These are phyloP conservation scores for Cyanoramphus novaezelandiae DNA, from an alignment of 2,113 vertebrate species.

Conservation along the genomic window DNA sequence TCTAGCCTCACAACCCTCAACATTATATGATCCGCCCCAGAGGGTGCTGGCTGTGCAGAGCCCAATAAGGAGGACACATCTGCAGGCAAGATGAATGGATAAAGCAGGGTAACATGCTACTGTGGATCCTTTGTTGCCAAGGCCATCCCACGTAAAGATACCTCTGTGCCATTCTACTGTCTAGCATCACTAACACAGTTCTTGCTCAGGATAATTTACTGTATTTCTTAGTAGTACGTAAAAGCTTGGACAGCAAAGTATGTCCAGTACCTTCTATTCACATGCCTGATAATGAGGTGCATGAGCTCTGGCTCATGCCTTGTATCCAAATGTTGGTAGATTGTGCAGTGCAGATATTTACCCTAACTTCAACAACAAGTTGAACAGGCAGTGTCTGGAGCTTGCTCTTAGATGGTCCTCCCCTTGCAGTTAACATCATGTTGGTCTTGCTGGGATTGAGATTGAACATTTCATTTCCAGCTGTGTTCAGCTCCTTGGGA, in stretches of 20 bases:
- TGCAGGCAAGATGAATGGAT: not conserved
- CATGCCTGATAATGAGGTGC: not conserved
- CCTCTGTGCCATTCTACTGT: not conserved
- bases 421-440: not conserved
- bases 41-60: not conserved
- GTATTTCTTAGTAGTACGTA: not conserved
- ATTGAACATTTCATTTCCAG: not conserved
- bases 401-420: not conserved
- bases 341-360: not conserved
- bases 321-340: not conserved
- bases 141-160: not conserved
- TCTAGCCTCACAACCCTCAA: not conserved
- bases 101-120: not conserved
- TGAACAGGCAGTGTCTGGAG: not conserved
- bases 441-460: not conserved
- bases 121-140: not conserved
- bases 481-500: not conserved
- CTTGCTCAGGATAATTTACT: not conserved
- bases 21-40: not conserved
- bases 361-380: not conserved
- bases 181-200: not conserved
- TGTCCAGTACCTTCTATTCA: not conserved
- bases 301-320: not conserved
- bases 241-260: not conserved
- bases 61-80: not conserved